Percentiles rank a stretch among this genome's conserved stretches.
phyloP scores from a whole-genome alignment of 2,113 vertebrate genomes.

The Danio rerio region DNA sequence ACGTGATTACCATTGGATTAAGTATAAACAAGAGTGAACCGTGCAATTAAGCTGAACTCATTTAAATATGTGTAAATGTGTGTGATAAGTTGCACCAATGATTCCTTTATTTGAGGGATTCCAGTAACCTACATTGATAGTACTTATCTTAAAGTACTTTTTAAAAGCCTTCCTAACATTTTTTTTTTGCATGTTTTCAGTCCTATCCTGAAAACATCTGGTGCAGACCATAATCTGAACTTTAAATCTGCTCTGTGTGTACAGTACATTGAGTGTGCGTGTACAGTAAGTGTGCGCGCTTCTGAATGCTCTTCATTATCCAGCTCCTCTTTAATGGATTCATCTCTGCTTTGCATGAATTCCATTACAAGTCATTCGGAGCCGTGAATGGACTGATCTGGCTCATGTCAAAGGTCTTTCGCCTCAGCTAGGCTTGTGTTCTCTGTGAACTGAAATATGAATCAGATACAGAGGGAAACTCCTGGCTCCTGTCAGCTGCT shows the following conservation, averaged over 20 bases:
- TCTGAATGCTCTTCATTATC: background rate
- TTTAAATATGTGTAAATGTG: too few relatives aligned
- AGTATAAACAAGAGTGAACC: too few relatives aligned
- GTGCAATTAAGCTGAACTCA: too few relatives aligned
- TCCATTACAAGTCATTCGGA: background rate
- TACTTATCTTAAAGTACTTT: too few relatives aligned
- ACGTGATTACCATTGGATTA: too few relatives aligned
- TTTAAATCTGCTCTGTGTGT: background rate
- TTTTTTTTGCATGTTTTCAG: background rate
- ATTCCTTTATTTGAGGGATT: too few relatives aligned
- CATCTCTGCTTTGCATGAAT: constrained; percentile 22
- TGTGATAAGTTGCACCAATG: too few relatives aligned
- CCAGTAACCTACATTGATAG: too few relatives aligned
- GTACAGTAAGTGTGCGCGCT: background rate
- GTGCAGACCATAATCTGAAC: background rate
- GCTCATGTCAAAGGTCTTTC: constrained; percentile 19
- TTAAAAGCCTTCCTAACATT: background rate
- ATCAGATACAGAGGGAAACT: background rate
- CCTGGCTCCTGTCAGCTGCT: background rate
- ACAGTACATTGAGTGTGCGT: background rate
- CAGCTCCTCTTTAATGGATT: constrained; percentile 14
- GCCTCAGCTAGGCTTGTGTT: background rate
- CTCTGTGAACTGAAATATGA: background rate
- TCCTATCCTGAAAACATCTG: background rate
- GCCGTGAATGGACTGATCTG: background rate